phyloP scores from a whole-genome alignment of 1,140 invertebrate genomes.

The Manduca sexta region DNA sequence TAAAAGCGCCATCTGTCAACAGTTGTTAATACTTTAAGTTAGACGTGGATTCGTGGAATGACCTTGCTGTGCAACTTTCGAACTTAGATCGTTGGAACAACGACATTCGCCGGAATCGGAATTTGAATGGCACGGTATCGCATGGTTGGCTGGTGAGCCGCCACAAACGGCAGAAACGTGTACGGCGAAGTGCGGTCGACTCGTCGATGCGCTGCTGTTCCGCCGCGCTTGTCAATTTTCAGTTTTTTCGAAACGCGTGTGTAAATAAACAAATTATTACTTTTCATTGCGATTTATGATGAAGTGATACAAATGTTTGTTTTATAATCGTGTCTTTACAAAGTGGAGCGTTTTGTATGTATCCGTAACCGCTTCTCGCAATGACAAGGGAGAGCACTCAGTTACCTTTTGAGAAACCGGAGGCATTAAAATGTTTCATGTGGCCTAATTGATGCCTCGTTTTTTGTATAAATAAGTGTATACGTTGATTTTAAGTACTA shows the following conservation, averaged over 20 bases:
- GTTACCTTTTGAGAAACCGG: conserved; percentile 70
- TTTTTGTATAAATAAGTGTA: conserved; percentile 60
- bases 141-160: conserved; percentile 21
- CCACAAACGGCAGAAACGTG: conserved; percentile 58
- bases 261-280: conserved; percentile 68
- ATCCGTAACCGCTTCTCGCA: conserved; percentile 68
- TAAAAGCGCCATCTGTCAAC: conserved; percentile 21
- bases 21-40: conserved; percentile 21
- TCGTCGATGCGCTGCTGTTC: conserved; percentile 68
- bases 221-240: conserved; percentile 60
- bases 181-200: conserved; percentile 71
- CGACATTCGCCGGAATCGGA: conserved; percentile 50
- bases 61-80: conserved; percentile 53
- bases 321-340: conserved; percentile 52
- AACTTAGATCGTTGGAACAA: conserved; percentile 54
- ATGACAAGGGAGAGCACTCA: conserved; percentile 70
- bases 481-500: conserved; percentile 62
- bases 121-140: conserved; percentile 50
- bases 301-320: conserved; percentile 68
- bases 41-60: conserved; percentile 18
- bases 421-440: conserved; percentile 71
- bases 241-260: conserved; percentile 65
- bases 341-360: conserved; percentile 46
- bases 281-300: conserved; percentile 59
- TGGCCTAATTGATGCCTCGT: conserved; percentile 56